These are phyloP conservation scores for Uromys caudimaculatus DNA, from an alignment of 2,797 vertebrate species.

Conservation along the genomic window DNA sequence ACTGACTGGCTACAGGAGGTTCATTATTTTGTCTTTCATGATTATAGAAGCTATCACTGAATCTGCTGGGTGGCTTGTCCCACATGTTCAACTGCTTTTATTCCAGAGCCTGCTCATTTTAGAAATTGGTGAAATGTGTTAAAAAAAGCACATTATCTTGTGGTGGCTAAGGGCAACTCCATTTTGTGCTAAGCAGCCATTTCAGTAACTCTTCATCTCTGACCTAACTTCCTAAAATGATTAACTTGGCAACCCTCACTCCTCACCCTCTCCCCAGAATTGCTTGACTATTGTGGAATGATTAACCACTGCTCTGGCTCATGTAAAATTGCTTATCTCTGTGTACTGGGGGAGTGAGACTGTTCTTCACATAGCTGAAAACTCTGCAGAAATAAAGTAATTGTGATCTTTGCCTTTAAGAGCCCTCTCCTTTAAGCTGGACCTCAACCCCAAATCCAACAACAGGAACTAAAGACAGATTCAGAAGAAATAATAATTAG, in stretches of 20 bases:
- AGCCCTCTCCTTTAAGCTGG: background rate
- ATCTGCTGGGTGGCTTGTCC: slow-evolving; percentile 30
- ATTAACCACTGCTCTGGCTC: background rate
- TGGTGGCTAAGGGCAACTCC: background rate
- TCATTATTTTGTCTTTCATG: slow-evolving; percentile 51
- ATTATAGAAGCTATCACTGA: background rate
- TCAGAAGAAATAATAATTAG: background rate
- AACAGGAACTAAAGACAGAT: background rate
- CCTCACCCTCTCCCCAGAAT: background rate
- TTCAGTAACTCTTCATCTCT: background rate
- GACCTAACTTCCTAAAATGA: background rate
- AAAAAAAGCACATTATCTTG: background rate
- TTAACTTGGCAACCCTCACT: background rate
- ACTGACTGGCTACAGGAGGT: background rate
- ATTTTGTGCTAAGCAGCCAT: background rate
- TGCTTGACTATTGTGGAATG: background rate
- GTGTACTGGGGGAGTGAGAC: too few species aligned
- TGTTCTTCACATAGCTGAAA: background rate
- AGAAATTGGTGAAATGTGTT: slow-evolving; percentile 18
- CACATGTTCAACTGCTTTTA: slow-evolving; percentile 35
- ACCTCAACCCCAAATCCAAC: background rate
- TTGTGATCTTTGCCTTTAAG: background rate
- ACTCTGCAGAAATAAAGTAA: background rate
- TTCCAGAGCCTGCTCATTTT: slow-evolving; percentile 32
- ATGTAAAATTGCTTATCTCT: background rate